Percentiles rank a stretch among this genome's conserved stretches.
Conservation (phyloP, 2,797 vertebrate genomes). For the Linurgus olivaceus region DNA sequence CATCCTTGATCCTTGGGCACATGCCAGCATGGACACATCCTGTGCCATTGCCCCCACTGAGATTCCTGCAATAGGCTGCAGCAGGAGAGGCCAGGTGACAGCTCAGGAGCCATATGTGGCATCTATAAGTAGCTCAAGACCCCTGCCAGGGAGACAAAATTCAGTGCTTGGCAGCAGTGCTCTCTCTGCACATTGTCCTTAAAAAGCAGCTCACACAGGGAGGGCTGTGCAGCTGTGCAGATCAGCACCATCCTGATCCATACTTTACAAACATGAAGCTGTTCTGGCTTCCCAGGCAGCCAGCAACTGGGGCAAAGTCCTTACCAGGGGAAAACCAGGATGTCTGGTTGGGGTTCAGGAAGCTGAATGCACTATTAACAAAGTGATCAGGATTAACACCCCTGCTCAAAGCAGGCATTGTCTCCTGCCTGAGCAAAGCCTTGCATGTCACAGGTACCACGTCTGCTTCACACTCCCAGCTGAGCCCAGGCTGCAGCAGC, state of each 20-base stretch:
- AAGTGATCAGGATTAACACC: background rate
- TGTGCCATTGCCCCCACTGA: background rate
- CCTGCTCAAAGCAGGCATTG: background rate
- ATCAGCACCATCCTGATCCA: background rate
- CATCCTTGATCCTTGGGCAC: background rate
- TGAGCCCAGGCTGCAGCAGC: background rate
- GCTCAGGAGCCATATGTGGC: background rate
- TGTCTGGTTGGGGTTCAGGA: background rate
- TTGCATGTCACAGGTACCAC: accelerated
- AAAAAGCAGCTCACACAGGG: background rate
- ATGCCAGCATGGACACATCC: background rate
- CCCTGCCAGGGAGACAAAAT: background rate
- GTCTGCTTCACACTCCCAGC: accelerated
- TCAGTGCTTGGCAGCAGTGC: background rate
- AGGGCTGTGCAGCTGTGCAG: background rate
- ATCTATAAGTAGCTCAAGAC: background rate
- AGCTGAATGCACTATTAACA: background rate
- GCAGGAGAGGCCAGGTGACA: background rate
- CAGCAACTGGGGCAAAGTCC: background rate
- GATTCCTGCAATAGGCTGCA: background rate
- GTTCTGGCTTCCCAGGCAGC: background rate
- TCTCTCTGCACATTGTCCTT: background rate
- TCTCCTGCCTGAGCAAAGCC: background rate
- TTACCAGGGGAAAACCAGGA: background rate
- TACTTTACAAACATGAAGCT: accelerated